phyloP scores from a whole-genome alignment of 2,797 vertebrate genomes.

The Benthosema pterotum region DNA sequence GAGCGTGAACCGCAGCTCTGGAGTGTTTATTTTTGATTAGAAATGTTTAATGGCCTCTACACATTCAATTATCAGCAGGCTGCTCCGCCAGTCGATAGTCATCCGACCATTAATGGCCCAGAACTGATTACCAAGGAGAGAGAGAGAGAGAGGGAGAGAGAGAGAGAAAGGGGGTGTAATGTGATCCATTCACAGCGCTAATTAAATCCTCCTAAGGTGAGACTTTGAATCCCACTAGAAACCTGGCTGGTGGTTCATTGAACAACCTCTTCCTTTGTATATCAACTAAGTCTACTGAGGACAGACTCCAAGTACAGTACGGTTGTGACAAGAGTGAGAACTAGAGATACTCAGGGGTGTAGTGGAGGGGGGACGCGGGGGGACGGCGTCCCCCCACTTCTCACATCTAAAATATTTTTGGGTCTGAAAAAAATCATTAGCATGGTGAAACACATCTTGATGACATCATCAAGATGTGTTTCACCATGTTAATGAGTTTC shows the following conservation, averaged over 20 bases:
- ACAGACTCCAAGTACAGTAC: not conserved
- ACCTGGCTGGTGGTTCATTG: slow-evolving; percentile 45
- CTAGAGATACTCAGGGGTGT: too few species aligned
- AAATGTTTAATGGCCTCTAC: slow-evolving; percentile 81
- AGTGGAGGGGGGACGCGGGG: too few species aligned
- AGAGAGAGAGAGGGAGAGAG: slow-evolving; percentile 69
- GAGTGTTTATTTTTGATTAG: slow-evolving; percentile 83
- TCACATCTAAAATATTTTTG: too few species aligned
- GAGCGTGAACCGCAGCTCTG: slow-evolving; percentile 59
- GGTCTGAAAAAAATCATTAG: too few species aligned
- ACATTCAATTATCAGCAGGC: slow-evolving; percentile 82
- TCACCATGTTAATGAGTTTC: too few species aligned
- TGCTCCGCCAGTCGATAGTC: slow-evolving; percentile 77
- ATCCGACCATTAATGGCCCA: slow-evolving; percentile 80
- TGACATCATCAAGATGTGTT: too few species aligned
- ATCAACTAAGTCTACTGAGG: not conserved
- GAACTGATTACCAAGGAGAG: slow-evolving; percentile 79
- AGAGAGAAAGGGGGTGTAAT: slow-evolving; percentile 60
- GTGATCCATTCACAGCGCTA: slow-evolving; percentile 76
- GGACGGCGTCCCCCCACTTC: too few species aligned
- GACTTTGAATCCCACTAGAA: slow-evolving; percentile 63
- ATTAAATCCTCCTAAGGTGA: slow-evolving; percentile 79
- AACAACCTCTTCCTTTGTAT: slow-evolving; percentile 7
- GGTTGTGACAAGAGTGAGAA: too few species aligned
- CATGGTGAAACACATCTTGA: too few species aligned